Conservation (phyloP, 2,113 vertebrate genomes). For the Cranoglanis bouderius region DNA sequence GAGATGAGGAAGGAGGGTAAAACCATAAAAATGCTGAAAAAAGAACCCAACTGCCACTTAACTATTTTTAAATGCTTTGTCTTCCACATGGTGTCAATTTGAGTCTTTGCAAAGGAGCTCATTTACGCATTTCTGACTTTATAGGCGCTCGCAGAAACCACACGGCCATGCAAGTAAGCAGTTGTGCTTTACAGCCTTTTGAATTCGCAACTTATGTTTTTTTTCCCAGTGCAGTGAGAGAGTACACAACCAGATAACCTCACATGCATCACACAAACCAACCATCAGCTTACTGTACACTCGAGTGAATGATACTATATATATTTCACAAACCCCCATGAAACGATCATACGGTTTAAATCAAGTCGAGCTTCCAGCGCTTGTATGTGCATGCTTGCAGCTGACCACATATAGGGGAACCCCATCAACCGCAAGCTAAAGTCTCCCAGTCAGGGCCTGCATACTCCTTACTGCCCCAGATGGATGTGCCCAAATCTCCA, state of each 20-base stretch:
- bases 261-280: not conserved
- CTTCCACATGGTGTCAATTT: constrained; percentile 76
- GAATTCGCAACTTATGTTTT: constrained; percentile 61
- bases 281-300: not conserved
- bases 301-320: not conserved
- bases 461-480: constrained; percentile 30
- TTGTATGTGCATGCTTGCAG: constrained; percentile 24
- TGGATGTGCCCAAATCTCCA: constrained; percentile 30
- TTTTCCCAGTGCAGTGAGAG: constrained; percentile 23
- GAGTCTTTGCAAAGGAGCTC: constrained; percentile 70
- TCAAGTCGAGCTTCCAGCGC: constrained; percentile 26
- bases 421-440: constrained; percentile 23
- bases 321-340: not conserved
- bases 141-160: constrained; percentile 67
- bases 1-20: constrained; percentile 58
- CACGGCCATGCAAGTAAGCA: constrained; percentile 58
- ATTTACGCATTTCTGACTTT: constrained; percentile 70
- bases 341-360: constrained; percentile 46
- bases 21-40: constrained; percentile 65
- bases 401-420: constrained; percentile 37
- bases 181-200: constrained; percentile 56
- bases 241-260: not conserved
- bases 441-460: constrained; percentile 13
- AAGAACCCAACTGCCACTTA: constrained; percentile 65
- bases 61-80: constrained; percentile 69